These are phyloP conservation scores for Temnopleurus reevesii DNA, from an alignment of 53 echinoderm and acorn worm genomes.

Conservation along the genomic window DNA sequence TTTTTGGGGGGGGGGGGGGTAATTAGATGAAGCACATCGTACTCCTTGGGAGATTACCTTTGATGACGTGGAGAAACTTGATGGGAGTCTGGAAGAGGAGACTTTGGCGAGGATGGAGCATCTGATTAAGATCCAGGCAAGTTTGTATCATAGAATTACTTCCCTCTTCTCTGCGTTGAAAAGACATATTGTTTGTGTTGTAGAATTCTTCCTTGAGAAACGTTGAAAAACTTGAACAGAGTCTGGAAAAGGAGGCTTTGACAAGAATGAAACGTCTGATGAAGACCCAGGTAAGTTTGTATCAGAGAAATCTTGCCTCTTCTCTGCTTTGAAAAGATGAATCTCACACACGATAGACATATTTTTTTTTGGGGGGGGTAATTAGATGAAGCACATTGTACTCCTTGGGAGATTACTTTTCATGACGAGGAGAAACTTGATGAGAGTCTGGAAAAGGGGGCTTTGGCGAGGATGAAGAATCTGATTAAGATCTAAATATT, in stretches of 20 bases:
- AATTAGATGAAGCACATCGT: conserved; percentile 1
- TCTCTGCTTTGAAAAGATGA: no score
- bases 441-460: not conserved
- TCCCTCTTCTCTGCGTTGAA: not conserved
- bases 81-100: not conserved
- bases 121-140: conserved; percentile 11
- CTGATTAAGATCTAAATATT: conserved; percentile 15
- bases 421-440: not conserved
- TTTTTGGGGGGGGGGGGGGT: no score
- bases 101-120: not conserved
- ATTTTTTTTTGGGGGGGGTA: no score
- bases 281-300: not conserved
- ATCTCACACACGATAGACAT: no score
- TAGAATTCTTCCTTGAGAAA: not conserved
- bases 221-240: not conserved
- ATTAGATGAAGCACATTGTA: not conserved
- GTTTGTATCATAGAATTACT: no score
- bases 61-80: not conserved
- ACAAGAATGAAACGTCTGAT: not conserved
- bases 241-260: not conserved
- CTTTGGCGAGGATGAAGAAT: not conserved
- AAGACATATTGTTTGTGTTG: not conserved
- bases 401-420: not conserved
- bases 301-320: no score
- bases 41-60: conserved; percentile 2